Conservation (phyloP, 2,888 invertebrate species). For the Meteorus cinctellus region DNA sequence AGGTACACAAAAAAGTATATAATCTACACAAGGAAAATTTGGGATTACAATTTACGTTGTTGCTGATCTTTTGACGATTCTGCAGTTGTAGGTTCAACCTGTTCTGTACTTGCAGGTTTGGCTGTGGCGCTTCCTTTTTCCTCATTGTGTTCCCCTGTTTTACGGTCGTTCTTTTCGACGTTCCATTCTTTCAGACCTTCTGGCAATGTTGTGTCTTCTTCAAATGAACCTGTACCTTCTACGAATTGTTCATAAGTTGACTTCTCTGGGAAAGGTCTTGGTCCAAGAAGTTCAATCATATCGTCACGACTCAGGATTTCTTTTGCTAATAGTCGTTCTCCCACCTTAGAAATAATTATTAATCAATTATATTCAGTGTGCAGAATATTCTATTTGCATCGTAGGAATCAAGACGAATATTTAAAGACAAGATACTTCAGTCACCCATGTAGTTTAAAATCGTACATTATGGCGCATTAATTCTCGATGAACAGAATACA, state of each 20-base stretch:
- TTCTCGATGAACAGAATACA: too few species aligned
- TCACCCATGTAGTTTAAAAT: neutral
- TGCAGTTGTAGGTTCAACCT: constrained; percentile 32
- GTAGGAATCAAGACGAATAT: neutral
- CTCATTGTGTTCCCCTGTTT: constrained; percentile 61
- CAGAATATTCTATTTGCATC: too few species aligned
- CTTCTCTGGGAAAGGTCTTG: constrained; percentile 97
- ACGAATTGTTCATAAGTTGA: constrained; percentile 99
- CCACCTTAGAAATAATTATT: constrained; percentile 75
- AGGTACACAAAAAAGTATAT: constrained; percentile 57
- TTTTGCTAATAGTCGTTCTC: constrained; percentile 90
- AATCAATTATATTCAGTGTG: neutral
- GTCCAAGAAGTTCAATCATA: constrained; percentile 96
- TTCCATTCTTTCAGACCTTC: constrained; percentile 98
- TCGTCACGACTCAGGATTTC: constrained; percentile 97
- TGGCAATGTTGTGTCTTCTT: constrained; percentile 95
- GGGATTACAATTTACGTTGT: constrained; percentile 60
- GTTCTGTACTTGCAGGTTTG: neutral
- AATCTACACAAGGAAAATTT: constrained; percentile 52
- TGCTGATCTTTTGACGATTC: constrained; percentile 54
- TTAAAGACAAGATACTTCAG: neutral
- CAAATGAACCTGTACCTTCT: constrained; percentile 97
- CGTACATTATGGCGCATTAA: too few species aligned
- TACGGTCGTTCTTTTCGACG: constrained; percentile 75
- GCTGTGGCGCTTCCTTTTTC: constrained; percentile 34